Evolutionary conservation across 2,888 invertebrate species (phyloP).

Genomic region (Aspidiotus rigidus): DNA sequence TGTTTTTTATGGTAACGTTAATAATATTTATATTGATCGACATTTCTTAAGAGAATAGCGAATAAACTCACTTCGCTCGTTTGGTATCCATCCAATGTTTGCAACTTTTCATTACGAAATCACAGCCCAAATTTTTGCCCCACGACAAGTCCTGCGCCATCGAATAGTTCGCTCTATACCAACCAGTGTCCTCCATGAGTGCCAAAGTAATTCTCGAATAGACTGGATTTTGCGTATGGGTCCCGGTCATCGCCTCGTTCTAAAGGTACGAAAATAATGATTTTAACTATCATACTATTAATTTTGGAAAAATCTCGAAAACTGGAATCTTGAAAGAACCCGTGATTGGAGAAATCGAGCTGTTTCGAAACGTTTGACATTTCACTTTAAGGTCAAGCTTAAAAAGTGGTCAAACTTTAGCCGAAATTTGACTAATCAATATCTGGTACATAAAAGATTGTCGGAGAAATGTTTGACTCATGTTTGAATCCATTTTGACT

Average conservation of each 20-base stretch:
- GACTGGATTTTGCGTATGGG: slow-evolving; percentile 95
- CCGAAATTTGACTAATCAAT: too few relatives aligned
- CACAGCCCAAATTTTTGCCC: slow-evolving; percentile 86
- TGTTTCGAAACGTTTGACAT: too few relatives aligned
- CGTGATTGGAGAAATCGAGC: too few relatives aligned
- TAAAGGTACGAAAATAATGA: slow-evolving; percentile 44
- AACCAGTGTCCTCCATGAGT: slow-evolving; percentile 95
- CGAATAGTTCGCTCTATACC: slow-evolving; percentile 85
- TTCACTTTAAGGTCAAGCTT: too few relatives aligned
- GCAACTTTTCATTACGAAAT: slow-evolving; percentile 88
- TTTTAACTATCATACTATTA: too few relatives aligned
- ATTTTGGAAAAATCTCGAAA: too few relatives aligned
- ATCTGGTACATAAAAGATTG: too few relatives aligned
- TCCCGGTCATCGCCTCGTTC: slow-evolving; percentile 99
- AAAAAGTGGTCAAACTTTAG: too few relatives aligned
- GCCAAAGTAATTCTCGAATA: slow-evolving; percentile 92
- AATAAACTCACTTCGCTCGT: slow-evolving; percentile 52
- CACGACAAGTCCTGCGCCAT: slow-evolving; percentile 80
- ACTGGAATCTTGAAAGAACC: too few relatives aligned
- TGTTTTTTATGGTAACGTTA: not conserved
- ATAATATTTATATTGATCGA: not conserved
- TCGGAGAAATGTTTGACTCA: too few relatives aligned
- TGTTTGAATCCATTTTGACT: too few relatives aligned
- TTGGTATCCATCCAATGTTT: slow-evolving; percentile 88
- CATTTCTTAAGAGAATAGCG: not conserved